Evolutionary conservation across 2,113 vertebrate species (phyloP).

Genomic region (Cheirogaleus medius): DNA sequence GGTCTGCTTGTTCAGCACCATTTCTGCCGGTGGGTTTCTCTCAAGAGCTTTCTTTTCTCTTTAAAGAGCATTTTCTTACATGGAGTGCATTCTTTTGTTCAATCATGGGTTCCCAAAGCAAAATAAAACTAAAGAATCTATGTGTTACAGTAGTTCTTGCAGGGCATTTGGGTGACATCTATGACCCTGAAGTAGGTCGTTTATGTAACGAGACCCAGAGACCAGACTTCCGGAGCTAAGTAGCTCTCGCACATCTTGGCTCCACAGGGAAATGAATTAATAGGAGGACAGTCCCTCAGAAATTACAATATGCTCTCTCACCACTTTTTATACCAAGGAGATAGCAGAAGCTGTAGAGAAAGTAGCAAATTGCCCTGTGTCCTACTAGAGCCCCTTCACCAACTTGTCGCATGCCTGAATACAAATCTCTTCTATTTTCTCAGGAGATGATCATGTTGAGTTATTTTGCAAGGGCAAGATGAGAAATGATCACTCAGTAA

Average conservation of each 20-base stretch:
- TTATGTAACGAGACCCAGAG: background rate
- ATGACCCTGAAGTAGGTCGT: background rate
- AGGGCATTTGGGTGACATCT: background rate
- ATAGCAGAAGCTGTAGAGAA: background rate
- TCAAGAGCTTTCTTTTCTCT: background rate
- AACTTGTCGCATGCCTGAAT: no score
- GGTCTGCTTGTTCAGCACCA: rapidly evolving
- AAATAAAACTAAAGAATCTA: background rate
- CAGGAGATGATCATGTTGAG: background rate
- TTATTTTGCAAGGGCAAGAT: background rate
- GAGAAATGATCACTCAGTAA: background rate
- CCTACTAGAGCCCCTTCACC: background rate
- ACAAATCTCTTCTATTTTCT: background rate
- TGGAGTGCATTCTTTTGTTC: background rate
- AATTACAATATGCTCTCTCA: rapidly evolving
- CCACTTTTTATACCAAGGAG: background rate
- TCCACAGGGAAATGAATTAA: background rate
- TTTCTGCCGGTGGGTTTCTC: background rate
- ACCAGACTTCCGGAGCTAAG: background rate
- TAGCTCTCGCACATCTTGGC: background rate
- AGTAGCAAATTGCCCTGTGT: background rate
- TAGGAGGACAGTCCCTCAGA: no score
- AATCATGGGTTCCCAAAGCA: background rate
- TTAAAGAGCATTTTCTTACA: background rate
- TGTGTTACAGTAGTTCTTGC: background rate